Conservation (phyloP, 2,888 invertebrate species). For the Peribatodes rhomboidaria region DNA sequence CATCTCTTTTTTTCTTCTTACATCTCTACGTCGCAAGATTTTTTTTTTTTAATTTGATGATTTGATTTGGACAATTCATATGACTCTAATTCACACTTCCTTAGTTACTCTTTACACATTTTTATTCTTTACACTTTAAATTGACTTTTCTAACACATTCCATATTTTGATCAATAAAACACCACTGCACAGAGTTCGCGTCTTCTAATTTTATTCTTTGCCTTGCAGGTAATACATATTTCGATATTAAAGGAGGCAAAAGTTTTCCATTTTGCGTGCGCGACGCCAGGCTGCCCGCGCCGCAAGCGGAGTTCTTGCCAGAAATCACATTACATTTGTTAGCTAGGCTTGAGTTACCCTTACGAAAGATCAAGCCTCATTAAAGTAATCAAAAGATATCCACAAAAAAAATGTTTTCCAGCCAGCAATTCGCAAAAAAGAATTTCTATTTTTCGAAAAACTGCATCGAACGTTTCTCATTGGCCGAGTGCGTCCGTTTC, state of each 20-base stretch:
- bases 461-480: slow-evolving; percentile 55
- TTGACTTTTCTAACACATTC: not conserved
- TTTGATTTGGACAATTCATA: too few species aligned
- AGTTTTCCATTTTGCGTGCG: slow-evolving; percentile 72
- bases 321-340: slow-evolving; percentile 1
- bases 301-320: slow-evolving; percentile 51
- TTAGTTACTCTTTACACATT: too few species aligned
- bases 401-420: not conserved
- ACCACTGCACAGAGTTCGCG: not conserved
- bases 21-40: too few species aligned
- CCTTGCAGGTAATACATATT: slow-evolving; percentile 64
- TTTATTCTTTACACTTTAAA: too few species aligned
- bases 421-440: not conserved
- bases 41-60: too few species aligned
- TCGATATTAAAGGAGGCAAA: slow-evolving; percentile 73
- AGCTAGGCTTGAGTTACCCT: not conserved
- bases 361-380: not conserved
- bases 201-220: slow-evolving; percentile 50
- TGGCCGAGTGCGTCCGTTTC: slow-evolving; percentile 64
- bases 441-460: slow-evolving; percentile 39
- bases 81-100: too few species aligned
- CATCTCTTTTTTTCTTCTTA: too few species aligned
- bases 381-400: not conserved
- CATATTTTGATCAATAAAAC: not conserved
- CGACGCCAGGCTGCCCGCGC: slow-evolving; percentile 44